A percentile compares a stretch with the other conserved stretches of the same genome.
Evolutionary conservation across 2,113 vertebrate genomes (phyloP).

Genomic region (Albula glossodonta): DNA sequence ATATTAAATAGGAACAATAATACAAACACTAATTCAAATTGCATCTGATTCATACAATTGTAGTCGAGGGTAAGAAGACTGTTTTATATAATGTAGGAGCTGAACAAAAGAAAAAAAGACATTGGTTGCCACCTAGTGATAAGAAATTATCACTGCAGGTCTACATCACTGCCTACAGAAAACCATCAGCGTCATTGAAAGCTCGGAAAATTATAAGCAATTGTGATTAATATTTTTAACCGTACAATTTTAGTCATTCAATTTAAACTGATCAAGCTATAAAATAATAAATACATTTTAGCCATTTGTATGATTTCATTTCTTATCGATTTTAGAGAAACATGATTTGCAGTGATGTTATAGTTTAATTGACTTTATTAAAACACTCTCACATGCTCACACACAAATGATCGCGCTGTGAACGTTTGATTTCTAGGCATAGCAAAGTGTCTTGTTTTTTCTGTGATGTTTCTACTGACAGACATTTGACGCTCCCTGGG

Average conservation of each 20-base stretch:
- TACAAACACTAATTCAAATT: no score
- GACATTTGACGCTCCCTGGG: neutral
- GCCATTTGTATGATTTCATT: neutral
- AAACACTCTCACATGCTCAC: neutral
- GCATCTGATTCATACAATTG: no score
- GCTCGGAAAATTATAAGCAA: neutral
- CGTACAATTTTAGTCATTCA: conserved; percentile 14
- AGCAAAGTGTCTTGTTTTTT: neutral
- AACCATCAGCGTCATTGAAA: neutral
- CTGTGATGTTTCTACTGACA: neutral
- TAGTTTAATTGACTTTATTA: neutral
- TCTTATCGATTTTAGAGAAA: conserved; percentile 18
- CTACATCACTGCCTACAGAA: neutral
- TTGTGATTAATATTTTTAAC: conserved; percentile 19
- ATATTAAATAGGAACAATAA: no score
- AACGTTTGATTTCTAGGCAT: neutral
- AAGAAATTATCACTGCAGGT: conserved; percentile 21
- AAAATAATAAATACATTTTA: conserved; percentile 10
- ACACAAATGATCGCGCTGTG: neutral
- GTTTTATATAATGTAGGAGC: no score
- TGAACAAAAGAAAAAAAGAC: no score
- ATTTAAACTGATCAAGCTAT: neutral
- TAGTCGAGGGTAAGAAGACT: no score
- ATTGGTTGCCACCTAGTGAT: conserved; percentile 75
- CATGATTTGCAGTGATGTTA: conserved; percentile 3